phyloP scores from a whole-genome alignment of 2,113 vertebrate species.

The Oncorhynchus mykiss region DNA sequence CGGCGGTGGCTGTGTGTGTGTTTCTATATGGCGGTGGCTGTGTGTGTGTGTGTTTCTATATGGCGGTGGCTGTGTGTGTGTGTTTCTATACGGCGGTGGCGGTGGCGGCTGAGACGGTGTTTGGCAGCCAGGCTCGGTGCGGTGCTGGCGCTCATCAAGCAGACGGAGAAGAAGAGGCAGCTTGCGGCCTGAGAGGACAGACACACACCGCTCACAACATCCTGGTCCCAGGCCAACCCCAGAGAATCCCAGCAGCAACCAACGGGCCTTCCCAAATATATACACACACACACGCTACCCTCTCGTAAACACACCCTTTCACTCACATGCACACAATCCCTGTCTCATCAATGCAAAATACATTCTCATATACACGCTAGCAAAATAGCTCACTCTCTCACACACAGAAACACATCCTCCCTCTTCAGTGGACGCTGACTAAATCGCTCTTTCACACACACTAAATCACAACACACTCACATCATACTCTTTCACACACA shows the following conservation, averaged over 20 bases:
- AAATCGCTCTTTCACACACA: neutral
- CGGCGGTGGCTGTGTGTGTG: too few species aligned
- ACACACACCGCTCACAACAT: slow-evolving; percentile 39
- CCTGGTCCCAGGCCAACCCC: slow-evolving; percentile 57
- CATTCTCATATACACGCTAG: slow-evolving; percentile 34
- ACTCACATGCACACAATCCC: slow-evolving; percentile 41
- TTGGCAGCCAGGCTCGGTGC: slow-evolving; percentile 64
- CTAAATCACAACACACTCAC: neutral
- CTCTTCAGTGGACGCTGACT: neutral
- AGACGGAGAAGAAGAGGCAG: slow-evolving; percentile 64
- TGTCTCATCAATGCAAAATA: slow-evolving; percentile 47
- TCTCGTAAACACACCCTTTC: slow-evolving; percentile 40
- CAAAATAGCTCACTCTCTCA: neutral
- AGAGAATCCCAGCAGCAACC: slow-evolving; percentile 52
- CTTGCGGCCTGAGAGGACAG: slow-evolving; percentile 57
- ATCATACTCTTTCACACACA: too few species aligned
- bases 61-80: too few species aligned
- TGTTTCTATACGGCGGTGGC: slow-evolving; percentile 36
- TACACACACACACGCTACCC: slow-evolving; percentile 29
- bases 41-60: too few species aligned
- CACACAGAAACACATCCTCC: neutral
- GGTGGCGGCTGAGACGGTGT: slow-evolving; percentile 44
- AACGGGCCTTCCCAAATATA: slow-evolving; percentile 42
- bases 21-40: too few species aligned
- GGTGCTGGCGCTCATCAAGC: slow-evolving; percentile 59